phyloP scores from a whole-genome alignment of 1,140 invertebrate species.

The Hycleus phaleratus region DNA sequence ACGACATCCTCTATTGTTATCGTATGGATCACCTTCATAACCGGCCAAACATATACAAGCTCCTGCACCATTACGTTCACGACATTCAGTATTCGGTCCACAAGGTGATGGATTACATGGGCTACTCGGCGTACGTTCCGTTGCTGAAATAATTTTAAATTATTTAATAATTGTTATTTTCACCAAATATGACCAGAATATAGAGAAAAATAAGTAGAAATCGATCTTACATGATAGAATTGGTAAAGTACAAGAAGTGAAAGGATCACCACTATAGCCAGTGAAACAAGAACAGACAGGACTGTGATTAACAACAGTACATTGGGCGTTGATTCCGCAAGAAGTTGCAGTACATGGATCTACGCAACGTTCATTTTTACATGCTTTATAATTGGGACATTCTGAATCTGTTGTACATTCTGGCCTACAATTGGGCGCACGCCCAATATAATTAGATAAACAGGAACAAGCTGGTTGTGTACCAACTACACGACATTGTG shows the following conservation, averaged over 20 bases:
- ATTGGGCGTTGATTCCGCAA: slow-evolving; percentile 66
- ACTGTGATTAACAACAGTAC: slow-evolving; percentile 68
- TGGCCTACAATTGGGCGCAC: slow-evolving; percentile 70
- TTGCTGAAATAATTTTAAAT: slow-evolving; percentile 29
- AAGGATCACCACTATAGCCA: slow-evolving; percentile 73
- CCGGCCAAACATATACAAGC: slow-evolving; percentile 68
- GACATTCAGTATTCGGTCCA: slow-evolving; percentile 70
- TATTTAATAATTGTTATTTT: neutral
- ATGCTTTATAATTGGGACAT: slow-evolving; percentile 64
- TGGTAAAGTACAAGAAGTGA: slow-evolving; percentile 47
- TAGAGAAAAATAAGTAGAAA: neutral
- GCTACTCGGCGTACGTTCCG: slow-evolving; percentile 29
- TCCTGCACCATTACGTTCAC: slow-evolving; percentile 64
- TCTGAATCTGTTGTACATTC: slow-evolving; percentile 69
- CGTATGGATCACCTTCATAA: slow-evolving; percentile 71
- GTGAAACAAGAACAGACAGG: slow-evolving; percentile 61
- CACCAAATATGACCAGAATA: neutral
- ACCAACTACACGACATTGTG: slow-evolving; percentile 63
- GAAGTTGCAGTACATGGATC: slow-evolving; percentile 66
- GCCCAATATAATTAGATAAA: slow-evolving; percentile 61
- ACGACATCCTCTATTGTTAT: slow-evolving; percentile 53
- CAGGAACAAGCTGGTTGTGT: slow-evolving; percentile 68
- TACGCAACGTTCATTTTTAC: slow-evolving; percentile 68
- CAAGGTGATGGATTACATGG: slow-evolving; percentile 72
- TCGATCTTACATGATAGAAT: slow-evolving; percentile 41